phyloP scores from a whole-genome alignment of 2,888 invertebrate genomes.

The Cosmia trapezina region DNA sequence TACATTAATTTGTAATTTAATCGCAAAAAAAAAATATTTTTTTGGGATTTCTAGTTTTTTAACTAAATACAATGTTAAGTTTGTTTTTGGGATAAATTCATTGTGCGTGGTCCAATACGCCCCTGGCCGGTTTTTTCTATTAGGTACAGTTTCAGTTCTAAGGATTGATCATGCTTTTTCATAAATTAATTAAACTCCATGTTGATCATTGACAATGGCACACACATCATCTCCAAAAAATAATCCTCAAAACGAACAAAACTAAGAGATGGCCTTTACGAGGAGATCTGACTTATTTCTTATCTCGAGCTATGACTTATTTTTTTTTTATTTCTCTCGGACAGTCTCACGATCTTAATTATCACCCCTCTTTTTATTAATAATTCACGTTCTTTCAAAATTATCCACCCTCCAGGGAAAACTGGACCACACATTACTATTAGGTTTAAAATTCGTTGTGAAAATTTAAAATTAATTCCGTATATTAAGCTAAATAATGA shows the following conservation, averaged over 20 bases:
- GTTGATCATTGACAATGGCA: not conserved
- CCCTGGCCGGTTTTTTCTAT: not conserved
- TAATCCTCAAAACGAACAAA: not conserved
- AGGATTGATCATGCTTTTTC: not conserved
- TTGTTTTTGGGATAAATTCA: no score
- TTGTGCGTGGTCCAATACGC: no score
- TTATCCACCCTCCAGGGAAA: constrained; percentile 24
- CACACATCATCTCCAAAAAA: not conserved
- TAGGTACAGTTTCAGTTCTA: not conserved
- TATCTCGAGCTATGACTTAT: no score
- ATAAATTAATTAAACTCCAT: not conserved
- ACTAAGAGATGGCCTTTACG: not conserved
- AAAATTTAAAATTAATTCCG: constrained; percentile 62
- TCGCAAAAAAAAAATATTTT: no score
- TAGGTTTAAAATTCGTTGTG: constrained; percentile 47
- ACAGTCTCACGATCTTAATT: constrained; percentile 12
- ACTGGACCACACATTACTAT: constrained; percentile 30
- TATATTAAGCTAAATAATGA: constrained; percentile 63
- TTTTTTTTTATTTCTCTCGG: no score
- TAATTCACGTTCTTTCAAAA: constrained; percentile 24
- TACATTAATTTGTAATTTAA: no score
- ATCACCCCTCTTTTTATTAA: constrained; percentile 5
- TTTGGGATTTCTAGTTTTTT: no score
- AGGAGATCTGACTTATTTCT: not conserved
- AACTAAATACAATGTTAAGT: no score